Base-by-base conservation (phyloP, 2,797 vertebrate genomes). In the Delichon dasypus region DNA sequence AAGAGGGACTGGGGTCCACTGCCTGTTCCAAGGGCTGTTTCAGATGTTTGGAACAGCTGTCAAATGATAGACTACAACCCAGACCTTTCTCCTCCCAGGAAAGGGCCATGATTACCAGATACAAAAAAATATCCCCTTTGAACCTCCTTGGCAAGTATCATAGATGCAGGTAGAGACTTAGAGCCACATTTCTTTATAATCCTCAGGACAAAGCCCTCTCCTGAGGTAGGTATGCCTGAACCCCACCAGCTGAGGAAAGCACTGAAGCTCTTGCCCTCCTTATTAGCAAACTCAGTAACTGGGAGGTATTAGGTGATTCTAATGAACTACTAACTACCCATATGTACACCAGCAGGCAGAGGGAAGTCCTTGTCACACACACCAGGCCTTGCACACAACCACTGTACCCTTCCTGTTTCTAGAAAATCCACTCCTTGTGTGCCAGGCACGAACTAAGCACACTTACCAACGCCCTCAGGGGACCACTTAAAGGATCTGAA, bases 191-290 rank as follows among this genome's bases (percentile, higher is more conserved):
- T 60, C 26, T 62, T 57, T 40, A 40, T 38, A 57, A 57, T 32
- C 27, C 45, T 21, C 29, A 1, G 2, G n/a, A 40, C 1, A 3
- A 36, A 44, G 64, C 27, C 20, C 32, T 53, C 32, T 26, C 16
- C 38, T 19, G n/a, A 48, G 9, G 7, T 18, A 45, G 3, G 0
- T 7, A 11, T 10, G 8, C 38, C 65, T 66, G 51, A 92, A 65
- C 2, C 0, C 2, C 14, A 15, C 5, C 15, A 57, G 29, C 29
- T 0, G 0, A 65, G 34, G 47, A 68, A 55, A 15, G 23, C 34
- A 32, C 40, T 13, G 48, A 67, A 68, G 22, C 19, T 88, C 42
- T n/a, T 68, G 34, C 60, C 67, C 38, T 84, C 3, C 0, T 54
- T 71, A 51, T 29, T 11, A 38, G 65, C 47, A 82, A 87, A 67